A percentile compares a stretch with the other conserved stretches of the same genome.
Evolutionary conservation across 2,797 vertebrate genomes (phyloP).

Genomic region (Pantherophis alleghaniensis): DNA sequence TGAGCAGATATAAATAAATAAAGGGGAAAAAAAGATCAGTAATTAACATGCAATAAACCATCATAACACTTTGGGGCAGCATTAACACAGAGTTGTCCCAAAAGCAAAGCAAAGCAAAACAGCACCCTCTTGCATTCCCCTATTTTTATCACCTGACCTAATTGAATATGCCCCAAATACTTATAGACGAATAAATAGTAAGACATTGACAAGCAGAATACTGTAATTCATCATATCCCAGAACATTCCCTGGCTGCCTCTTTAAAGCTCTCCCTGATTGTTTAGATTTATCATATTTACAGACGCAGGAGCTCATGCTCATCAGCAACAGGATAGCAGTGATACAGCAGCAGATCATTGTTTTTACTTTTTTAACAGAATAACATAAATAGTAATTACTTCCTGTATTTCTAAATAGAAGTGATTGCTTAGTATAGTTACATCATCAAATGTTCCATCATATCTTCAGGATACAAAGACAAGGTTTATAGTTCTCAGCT

Average conservation of each 20-base stretch:
- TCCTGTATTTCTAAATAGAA: background rate
- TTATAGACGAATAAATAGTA: slow-evolving; percentile 49
- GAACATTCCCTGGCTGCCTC: background rate
- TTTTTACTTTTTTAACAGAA: background rate
- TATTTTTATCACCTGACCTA: slow-evolving; percentile 58
- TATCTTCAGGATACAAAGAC: background rate
- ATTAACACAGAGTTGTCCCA: slow-evolving; percentile 72
- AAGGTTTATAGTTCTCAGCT: background rate
- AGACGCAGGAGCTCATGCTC: slow-evolving; percentile 64
- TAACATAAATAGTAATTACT: background rate
- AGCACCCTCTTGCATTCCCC: slow-evolving; percentile 22
- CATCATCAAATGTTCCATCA: background rate
- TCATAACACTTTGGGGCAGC: slow-evolving; percentile 83
- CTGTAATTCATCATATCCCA: slow-evolving; percentile 51
- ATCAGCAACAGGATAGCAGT: background rate
- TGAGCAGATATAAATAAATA: slow-evolving; percentile 55
- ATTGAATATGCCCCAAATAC: slow-evolving; percentile 57
- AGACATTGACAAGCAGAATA: slow-evolving; percentile 16
- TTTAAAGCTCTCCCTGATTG: slow-evolving; percentile 29
- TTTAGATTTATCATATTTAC: slow-evolving; percentile 28
- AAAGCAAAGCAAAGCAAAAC: slow-evolving; percentile 21
- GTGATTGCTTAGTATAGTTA: background rate
- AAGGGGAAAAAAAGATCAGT: slow-evolving; percentile 39
- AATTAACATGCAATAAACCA: slow-evolving; percentile 82
- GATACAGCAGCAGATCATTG: background rate